Evolutionary conservation across 2,888 invertebrate species (phyloP).

Genomic region (Chironomus riparius): DNA sequence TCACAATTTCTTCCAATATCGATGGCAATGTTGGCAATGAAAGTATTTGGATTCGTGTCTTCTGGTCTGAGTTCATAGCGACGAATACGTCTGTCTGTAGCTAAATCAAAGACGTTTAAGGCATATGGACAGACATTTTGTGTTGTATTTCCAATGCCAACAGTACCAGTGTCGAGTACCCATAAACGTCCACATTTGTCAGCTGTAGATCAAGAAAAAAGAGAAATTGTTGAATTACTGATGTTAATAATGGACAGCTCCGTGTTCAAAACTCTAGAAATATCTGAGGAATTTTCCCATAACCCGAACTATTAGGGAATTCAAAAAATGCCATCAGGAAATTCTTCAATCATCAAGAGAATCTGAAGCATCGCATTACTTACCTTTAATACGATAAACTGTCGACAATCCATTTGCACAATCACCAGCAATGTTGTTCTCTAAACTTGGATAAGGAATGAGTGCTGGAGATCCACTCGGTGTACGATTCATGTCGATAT

Average conservation of each 20-base stretch:
- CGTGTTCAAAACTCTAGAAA: neutral
- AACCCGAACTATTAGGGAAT: too few species aligned
- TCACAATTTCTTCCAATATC: constrained; percentile 66
- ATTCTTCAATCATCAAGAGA: neutral
- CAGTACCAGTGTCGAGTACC: constrained; percentile 76
- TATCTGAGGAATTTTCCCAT: too few species aligned
- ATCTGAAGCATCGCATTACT: neutral
- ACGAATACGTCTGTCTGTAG: constrained; percentile 60
- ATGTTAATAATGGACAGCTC: neutral
- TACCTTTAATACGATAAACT: constrained; percentile 60
- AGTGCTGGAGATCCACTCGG: constrained; percentile 63
- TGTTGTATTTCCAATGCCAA: constrained; percentile 67
- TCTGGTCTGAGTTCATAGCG: constrained; percentile 59
- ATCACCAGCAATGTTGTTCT: constrained; percentile 64
- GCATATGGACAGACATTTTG: constrained; percentile 72
- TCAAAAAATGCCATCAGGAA: neutral
- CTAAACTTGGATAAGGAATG: constrained; percentile 69
- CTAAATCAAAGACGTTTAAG: constrained; percentile 65
- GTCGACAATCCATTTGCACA: constrained; percentile 66
- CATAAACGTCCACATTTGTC: constrained; percentile 72
- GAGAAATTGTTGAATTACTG: too few species aligned
- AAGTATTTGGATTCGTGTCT: constrained; percentile 66
- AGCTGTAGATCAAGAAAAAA: constrained; percentile 36
- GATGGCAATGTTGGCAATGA: constrained; percentile 79
- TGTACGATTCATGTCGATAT: constrained; percentile 59